Conservation (phyloP, 1,140 invertebrate genomes). For the Drosophila teissieri region DNA sequence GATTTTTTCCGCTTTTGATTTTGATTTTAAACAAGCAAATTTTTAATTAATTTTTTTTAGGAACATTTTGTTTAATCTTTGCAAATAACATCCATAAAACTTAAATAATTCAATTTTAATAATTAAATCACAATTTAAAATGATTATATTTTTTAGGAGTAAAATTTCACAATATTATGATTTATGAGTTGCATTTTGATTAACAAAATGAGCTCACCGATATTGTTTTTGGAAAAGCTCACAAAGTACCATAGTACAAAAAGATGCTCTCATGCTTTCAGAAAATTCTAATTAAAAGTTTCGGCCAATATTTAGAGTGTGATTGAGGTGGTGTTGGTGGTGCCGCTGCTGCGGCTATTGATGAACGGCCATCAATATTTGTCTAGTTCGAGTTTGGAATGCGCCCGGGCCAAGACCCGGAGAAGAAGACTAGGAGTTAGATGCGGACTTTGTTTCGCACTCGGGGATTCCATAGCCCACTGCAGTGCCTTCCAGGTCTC, state of each 20-base stretch:
- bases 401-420: slow-evolving; percentile 65
- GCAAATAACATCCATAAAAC: no score
- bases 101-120: no score
- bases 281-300: neutral
- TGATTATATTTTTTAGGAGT: no score
- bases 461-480: slow-evolving; percentile 39
- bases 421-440: slow-evolving; percentile 22
- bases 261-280: neutral
- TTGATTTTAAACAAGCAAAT: neutral
- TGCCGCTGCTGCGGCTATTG: slow-evolving; percentile 66
- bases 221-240: no score
- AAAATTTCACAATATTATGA: no score
- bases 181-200: neutral
- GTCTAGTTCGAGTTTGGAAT: slow-evolving; percentile 79
- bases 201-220: no score
- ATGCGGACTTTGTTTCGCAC: slow-evolving; percentile 42
- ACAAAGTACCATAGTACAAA: no score
- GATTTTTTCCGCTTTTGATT: neutral
- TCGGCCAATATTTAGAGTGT: slow-evolving; percentile 7
- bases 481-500: slow-evolving; percentile 43
- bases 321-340: slow-evolving; percentile 34
- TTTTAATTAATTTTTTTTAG: no score
- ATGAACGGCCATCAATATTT: slow-evolving; percentile 83
- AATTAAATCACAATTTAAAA: no score
- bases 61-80: no score